Evolutionary conservation across 2,888 invertebrate genomes (phyloP), one percentile per base, ranked within the genome.

Genomic region (Cordilura impudica): DNA sequence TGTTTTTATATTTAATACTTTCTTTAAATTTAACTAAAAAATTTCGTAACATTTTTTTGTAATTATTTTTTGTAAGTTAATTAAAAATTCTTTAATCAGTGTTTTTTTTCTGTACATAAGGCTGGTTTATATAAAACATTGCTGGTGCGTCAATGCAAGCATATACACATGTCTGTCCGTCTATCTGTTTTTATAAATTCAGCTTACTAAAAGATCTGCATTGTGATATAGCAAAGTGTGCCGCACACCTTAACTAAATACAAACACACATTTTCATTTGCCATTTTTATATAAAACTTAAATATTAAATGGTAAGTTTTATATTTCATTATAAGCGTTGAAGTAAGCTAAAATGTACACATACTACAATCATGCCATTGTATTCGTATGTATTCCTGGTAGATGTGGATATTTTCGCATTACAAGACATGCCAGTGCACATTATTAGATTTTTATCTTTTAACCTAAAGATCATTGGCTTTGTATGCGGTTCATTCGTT

Each of bases 1-100:
- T 10, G 8, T 31, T 39, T 39, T 39, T 10, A 39, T 39, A n/a
- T n/a, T n/a, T n/a, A 58, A 58, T 23, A 21, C 26, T 18, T 78
- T 67, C 47, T 39, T 47, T 81, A 31, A 70, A 54, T 69, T 72
- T 65, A 77, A 73, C 60, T 69, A 53, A 35, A 65, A 35, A 58
- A 39, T 76, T 72, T 56, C 26, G 21, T 7, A 56, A 43, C 2
- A 49, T 73, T 51, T 66, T 75, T 23, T 72, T 69, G 19, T 51
- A 29, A 45, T 43, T 26, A 60, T 35, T 61, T 45, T 73, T 70
- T 63, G 72, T 83, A 83, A 86, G 86, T 86, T 86, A 86, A 86
- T 87, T 87, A 86, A 86, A 86, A 87, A 86, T 87, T 85, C 45
- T 66, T 73, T 77, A 51, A 51, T 35, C 49, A 63, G 21, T 58